Base-by-base conservation (phyloP, 2,888 invertebrate genomes). In the Aphodius sticticus region DNA sequence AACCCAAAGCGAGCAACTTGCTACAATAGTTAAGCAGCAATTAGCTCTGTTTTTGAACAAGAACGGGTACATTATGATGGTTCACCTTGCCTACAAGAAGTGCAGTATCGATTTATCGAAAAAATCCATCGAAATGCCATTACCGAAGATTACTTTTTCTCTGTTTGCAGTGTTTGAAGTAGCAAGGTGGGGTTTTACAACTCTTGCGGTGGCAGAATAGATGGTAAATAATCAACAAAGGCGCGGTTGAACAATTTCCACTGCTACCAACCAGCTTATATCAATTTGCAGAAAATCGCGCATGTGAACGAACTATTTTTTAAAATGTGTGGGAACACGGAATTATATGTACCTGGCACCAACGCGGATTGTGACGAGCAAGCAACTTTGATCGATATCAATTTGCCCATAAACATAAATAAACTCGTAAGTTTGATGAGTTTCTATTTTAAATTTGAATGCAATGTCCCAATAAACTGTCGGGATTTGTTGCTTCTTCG, bases 281-380 rank as follows among this genome's bases (percentile, higher is more conserved):
- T 5, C 53, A 53, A 53, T 53, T 53, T 53, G 53, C 53, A 12
- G 53, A 53, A 53, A 53, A 53, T 9, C 53, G 53, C 53, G 53
- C 7, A 53, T 12, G 12, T 53, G 53, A 53, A 9, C 9, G 4
- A 53, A 5, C 1, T 5, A 53, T 26, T 26, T 26, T 26, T 26
- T 2, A 26, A 26, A 26, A 3, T 2, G 9, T 7, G 53, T 12
- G 53, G 1, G 12, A 53, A 7, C 7, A 53, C 53, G 53, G 53
- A 53, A 53, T 53, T 53, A 53, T 53, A 53, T 53, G 53, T 53
- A 53, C 53, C 53, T 53, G 53, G 53, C 53, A 53, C 53, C 53
- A 53, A 53, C 7, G 53, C 9, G 26, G 26, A 26, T 26, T 26
- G 26, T 26, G 26, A 26, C 26, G 26, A 26, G 26, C 2, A 26